phyloP scores from a whole-genome alignment of 2,888 invertebrate genomes.

The Coronaproctus castanopsis region DNA sequence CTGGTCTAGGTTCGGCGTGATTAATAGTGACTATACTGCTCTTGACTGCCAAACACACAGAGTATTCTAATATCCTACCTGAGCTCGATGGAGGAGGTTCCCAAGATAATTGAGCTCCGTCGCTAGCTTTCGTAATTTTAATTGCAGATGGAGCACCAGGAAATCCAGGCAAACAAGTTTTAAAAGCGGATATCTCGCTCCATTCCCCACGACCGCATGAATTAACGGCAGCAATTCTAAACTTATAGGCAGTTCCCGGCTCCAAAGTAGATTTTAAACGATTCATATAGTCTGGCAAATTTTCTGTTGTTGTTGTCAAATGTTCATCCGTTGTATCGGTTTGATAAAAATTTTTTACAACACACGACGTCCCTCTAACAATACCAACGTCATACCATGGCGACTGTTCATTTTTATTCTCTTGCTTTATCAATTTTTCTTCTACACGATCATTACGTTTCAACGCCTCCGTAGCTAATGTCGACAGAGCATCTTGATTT shows the following conservation, averaged over 20 bases:
- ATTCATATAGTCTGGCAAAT: slow-evolving; percentile 29
- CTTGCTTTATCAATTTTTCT: too few species aligned
- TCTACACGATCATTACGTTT: too few species aligned
- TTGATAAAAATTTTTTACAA: slow-evolving; percentile 19
- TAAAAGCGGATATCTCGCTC: slow-evolving; percentile 87
- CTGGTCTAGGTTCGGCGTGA: slow-evolving; percentile 33
- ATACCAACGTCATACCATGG: slow-evolving; percentile 86
- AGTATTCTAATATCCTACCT: slow-evolving; percentile 84
- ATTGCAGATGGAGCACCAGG: slow-evolving; percentile 98
- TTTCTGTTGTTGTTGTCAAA: slow-evolving; percentile 27
- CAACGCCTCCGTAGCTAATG: too few species aligned
- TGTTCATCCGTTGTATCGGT: slow-evolving; percentile 20
- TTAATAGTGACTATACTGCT: slow-evolving; percentile 21
- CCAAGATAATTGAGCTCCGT: slow-evolving; percentile 94
- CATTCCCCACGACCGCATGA: slow-evolving; percentile 80
- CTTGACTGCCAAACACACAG: slow-evolving; percentile 82
- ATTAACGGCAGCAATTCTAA: slow-evolving; percentile 45
- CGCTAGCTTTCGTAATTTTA: slow-evolving; percentile 84
- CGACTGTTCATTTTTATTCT: too few species aligned
- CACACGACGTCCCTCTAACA: slow-evolving; percentile 55
- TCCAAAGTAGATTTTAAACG: slow-evolving; percentile 30
- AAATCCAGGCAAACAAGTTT: slow-evolving; percentile 90
- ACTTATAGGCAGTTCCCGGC: slow-evolving; percentile 43
- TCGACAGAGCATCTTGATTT: too few species aligned
- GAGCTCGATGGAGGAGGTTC: slow-evolving; percentile 88